Percentiles rank a stretch among this genome's conserved stretches.
These are phyloP conservation scores for Papilio aristodemus DNA, from an alignment of 1,140 invertebrate genomes.

Conservation along the genomic window DNA sequence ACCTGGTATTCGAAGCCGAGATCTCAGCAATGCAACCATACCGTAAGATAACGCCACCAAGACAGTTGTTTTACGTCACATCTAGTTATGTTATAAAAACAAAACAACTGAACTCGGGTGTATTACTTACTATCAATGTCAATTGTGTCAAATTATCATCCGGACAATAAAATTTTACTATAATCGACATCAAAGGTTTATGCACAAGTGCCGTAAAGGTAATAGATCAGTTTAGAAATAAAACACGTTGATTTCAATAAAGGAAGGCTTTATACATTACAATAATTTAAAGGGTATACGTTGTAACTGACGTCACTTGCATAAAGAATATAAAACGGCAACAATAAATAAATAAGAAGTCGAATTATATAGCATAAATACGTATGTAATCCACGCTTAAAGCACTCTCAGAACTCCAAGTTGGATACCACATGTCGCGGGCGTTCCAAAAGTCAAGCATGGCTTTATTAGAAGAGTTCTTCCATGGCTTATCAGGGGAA, in stretches of 20 bases:
- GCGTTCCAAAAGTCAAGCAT: slow-evolving; percentile 84
- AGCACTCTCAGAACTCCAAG: slow-evolving; percentile 81
- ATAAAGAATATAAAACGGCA: background rate
- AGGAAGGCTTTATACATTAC: background rate
- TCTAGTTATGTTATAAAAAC: too few relatives aligned
- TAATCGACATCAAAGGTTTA: too few relatives aligned
- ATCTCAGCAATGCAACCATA: too few relatives aligned
- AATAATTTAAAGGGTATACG: background rate
- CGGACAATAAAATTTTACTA: too few relatives aligned
- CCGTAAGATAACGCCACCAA: too few relatives aligned
- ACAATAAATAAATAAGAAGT: background rate
- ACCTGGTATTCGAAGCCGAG: too few relatives aligned
- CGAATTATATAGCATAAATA: slow-evolving; percentile 79
- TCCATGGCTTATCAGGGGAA: slow-evolving; percentile 85
- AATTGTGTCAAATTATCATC: too few relatives aligned
- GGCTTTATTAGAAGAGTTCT: slow-evolving; percentile 81
- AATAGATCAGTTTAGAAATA: too few relatives aligned
- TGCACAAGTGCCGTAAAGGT: too few relatives aligned
- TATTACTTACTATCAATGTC: too few relatives aligned
- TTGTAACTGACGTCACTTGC: background rate
- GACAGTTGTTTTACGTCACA: too few relatives aligned
- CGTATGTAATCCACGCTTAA: slow-evolving; percentile 84
- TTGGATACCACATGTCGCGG: slow-evolving; percentile 82
- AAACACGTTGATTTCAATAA: background rate
- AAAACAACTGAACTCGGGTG: too few relatives aligned